Evolutionary conservation across 2,797 vertebrate species (phyloP), one percentile per base, ranked within the genome.

Genomic region (Phalloptychus januarius): DNA sequence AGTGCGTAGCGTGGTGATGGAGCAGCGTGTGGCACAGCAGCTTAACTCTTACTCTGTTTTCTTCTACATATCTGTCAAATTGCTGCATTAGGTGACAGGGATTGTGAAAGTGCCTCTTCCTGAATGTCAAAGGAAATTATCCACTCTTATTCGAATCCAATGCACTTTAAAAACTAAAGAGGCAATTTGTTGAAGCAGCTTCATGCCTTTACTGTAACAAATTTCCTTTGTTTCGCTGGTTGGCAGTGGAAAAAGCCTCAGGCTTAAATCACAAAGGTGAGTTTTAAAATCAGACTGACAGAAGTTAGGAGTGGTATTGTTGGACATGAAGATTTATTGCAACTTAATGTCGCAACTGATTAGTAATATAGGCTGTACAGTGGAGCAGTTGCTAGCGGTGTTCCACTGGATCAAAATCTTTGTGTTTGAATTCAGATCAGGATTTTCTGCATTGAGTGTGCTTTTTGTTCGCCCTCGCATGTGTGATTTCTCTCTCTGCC

Each of bases 111-210:
- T 40, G 6, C 8, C 42, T 56, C 6, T 48, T 46, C 10, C 16
- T 31, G 28, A 71, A 46, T 46, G 42, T 71, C 70, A 71, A 71
- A 71, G 33, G 70, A 71, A 46, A 31, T 46, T 46, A 31, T 31
- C 44, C n/a, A 28, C 70, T 31, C 28, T 71, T 12, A 71, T 71
- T 46, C 7, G 1, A 45, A 46, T 71, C 70, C n/a, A 18, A 15
- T 46, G 12, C 40, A 70, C 23, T 70, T 44, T 70, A 16, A 70
- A 44, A 70, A n/a, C 67, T 15, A 18, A 61, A 33, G 58, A 70
- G 25, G 38, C 40, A 40, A 70, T n/a, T 70, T 70, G 33, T 40
- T 73, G 48, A 40, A 54, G 72, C 48, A 25, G 25, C 33, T 54
- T 73, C 20, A n/a, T 40, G 11, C 33, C 48, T 40, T 54, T 16